Conservation (phyloP, 2,888 invertebrate genomes). For the Ochlodes sylvanus region DNA sequence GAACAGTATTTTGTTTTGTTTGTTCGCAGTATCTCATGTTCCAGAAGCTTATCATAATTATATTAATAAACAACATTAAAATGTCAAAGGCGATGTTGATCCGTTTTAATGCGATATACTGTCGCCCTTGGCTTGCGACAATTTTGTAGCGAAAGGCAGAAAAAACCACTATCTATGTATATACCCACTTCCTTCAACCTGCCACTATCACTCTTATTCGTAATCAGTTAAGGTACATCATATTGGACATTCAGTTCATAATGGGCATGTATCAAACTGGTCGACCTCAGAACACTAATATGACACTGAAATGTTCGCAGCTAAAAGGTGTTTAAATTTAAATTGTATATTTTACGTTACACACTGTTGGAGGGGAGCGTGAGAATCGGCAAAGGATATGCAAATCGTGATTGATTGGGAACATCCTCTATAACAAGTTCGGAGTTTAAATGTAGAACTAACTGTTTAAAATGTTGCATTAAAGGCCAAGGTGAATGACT, state of each 20-base stretch:
- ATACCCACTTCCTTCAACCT: background rate
- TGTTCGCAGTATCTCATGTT: background rate
- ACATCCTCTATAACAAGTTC: conserved; percentile 54
- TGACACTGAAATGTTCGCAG: background rate
- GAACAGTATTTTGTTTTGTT: background rate
- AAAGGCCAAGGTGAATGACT: conserved; percentile 5
- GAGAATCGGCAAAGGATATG: conserved; percentile 51
- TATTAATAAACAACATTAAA: conserved; percentile 2
- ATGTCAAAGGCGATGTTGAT: conserved; percentile 7
- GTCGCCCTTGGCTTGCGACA: conserved; percentile 52
- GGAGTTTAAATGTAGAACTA: conserved; percentile 39
- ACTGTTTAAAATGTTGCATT: conserved; percentile 7
- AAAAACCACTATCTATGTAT: conserved; percentile 39
- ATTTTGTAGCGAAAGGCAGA: conserved; percentile 52
- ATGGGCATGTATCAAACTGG: conserved; percentile 30
- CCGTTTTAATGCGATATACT: conserved; percentile 39
- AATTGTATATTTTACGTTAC: conserved; percentile 13
- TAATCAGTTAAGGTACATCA: conserved; percentile 29
- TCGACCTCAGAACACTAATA: conserved; percentile 44
- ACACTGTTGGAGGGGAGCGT: conserved; percentile 41
- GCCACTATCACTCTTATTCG: conserved; percentile 26
- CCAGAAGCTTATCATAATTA: background rate
- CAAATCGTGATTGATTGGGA: conserved; percentile 63
- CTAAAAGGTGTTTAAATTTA: conserved; percentile 6
- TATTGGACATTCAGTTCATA: conserved; percentile 3